Evolutionary conservation across 2,888 invertebrate species (phyloP).

Genomic region (Eupithecia tripunctaria): DNA sequence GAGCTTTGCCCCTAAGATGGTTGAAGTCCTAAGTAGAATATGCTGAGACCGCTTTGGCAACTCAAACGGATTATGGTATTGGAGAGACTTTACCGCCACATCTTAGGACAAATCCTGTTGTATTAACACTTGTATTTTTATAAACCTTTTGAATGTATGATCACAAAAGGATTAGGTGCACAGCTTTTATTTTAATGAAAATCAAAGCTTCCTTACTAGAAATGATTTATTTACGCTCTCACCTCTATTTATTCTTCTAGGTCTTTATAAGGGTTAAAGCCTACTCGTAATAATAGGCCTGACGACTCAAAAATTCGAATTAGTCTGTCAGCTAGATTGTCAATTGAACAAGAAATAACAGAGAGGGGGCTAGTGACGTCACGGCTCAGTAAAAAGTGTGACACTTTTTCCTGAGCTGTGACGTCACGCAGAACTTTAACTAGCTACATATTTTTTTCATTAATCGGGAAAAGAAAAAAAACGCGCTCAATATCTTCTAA

Average conservation of each 20-base stretch:
- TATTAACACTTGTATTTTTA: conserved; percentile 13
- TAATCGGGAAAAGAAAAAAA: too few relatives aligned
- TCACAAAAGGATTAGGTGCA: neutral
- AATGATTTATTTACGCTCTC: neutral
- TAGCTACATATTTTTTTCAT: too few relatives aligned
- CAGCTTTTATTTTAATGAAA: neutral
- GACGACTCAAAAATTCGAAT: too few relatives aligned
- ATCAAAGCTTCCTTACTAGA: neutral
- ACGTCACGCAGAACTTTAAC: too few relatives aligned
- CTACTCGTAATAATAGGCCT: too few relatives aligned
- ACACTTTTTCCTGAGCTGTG: too few relatives aligned
- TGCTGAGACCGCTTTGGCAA: conserved; percentile 15
- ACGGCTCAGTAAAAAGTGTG: too few relatives aligned
- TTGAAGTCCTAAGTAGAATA: conserved; percentile 21
- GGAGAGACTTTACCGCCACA: conserved; percentile 7
- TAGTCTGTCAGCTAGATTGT: too few relatives aligned
- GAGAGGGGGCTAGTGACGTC: too few relatives aligned
- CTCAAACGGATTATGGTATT: conserved; percentile 23
- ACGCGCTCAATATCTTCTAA: too few relatives aligned
- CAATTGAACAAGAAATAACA: too few relatives aligned
- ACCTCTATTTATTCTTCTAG: neutral
- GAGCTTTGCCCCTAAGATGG: conserved; percentile 18
- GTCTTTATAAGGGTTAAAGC: neutral
- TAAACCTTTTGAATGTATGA: conserved; percentile 1
- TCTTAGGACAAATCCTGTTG: conserved; percentile 11